phyloP scores from a whole-genome alignment of 2,888 invertebrate species.

The Listrodromus nycthemerus region DNA sequence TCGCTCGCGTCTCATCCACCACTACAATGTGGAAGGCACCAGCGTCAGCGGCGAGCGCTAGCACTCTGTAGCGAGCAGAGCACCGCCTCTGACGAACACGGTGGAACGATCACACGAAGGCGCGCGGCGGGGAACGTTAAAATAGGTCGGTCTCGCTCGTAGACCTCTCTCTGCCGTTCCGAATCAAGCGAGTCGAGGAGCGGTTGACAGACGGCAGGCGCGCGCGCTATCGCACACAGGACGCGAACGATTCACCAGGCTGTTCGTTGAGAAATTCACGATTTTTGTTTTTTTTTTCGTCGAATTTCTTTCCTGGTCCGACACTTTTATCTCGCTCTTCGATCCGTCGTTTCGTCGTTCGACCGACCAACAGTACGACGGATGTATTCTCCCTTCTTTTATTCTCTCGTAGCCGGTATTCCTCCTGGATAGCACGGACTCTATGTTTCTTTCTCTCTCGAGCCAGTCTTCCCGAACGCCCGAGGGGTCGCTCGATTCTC shows the following conservation, averaged over 20 bases:
- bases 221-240: constrained; percentile 32
- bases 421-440: constrained; percentile 31
- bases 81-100: constrained; percentile 65
- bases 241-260: constrained; percentile 5
- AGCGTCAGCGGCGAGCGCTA: constrained; percentile 50
- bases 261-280: constrained; percentile 21
- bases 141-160: constrained; percentile 73
- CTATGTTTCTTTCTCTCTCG: constrained; percentile 63
- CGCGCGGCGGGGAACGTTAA: constrained; percentile 73
- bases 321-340: background rate
- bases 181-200: constrained; percentile 49
- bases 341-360: background rate
- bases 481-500: constrained; percentile 66
- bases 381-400: background rate
- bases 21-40: constrained; percentile 5
- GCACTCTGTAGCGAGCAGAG: constrained; percentile 59
- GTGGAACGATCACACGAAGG: constrained; percentile 31
- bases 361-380: background rate
- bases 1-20: constrained; percentile 49
- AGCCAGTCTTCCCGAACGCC: constrained; percentile 56
- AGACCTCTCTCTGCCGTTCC: constrained; percentile 50
- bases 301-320: background rate
- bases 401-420: constrained; percentile 4
- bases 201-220: constrained; percentile 52
- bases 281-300: background rate